Conservation (phyloP, 2,113 vertebrate genomes). For the Muscicapa adusta region DNA sequence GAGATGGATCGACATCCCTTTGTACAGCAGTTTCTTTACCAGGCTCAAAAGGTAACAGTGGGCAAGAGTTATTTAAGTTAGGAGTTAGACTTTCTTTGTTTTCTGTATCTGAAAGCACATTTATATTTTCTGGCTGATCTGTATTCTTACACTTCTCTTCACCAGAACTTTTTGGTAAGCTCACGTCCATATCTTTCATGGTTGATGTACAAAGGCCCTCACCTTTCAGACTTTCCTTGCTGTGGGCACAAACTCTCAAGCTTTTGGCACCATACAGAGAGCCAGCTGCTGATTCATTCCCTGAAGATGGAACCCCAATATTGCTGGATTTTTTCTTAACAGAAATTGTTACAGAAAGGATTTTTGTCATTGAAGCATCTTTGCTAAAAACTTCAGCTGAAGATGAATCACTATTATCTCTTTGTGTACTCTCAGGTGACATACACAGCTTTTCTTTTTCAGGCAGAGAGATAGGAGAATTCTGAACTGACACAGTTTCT, state of each 20-base stretch:
- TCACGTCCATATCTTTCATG: not conserved
- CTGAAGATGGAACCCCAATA: not conserved
- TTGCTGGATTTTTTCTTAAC: not conserved
- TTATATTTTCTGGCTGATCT: not conserved
- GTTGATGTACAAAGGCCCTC: not conserved
- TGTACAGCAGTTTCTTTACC: not conserved
- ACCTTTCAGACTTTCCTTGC: not conserved
- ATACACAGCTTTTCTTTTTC: not conserved
- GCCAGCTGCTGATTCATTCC: not conserved
- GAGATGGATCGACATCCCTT: not conserved
- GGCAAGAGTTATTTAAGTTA: not conserved
- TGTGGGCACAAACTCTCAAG: not conserved
- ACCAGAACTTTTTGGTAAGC: not conserved
- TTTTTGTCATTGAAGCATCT: not conserved
- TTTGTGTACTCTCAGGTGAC: not conserved
- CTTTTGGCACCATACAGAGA: not conserved
- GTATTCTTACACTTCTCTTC: not conserved
- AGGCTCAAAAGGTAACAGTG: not conserved
- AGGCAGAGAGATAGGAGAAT: not conserved
- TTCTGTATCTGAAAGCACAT: not conserved
- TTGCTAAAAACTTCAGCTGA: not conserved
- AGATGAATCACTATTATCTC: not conserved
- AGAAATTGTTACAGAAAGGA: not conserved
- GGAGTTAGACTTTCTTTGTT: not conserved
- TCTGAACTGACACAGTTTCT: not conserved